A percentile compares a stretch with the other conserved stretches of the same genome.
Conservation (phyloP, 1,140 invertebrate species). For the Drosophila tristis region DNA sequence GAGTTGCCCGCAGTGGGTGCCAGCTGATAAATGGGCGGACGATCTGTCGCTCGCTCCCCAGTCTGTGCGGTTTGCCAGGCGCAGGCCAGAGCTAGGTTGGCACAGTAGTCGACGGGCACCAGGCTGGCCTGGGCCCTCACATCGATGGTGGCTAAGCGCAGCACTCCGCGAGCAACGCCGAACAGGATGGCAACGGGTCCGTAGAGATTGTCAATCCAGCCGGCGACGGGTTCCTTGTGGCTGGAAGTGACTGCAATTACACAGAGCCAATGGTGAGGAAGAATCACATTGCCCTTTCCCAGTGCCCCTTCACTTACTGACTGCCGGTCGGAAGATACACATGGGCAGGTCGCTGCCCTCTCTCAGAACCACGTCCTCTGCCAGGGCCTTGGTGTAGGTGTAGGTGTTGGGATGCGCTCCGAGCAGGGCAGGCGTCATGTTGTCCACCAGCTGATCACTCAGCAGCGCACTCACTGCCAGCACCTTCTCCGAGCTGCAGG, state of each 20-base stretch:
- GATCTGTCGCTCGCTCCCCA: constrained; percentile 8
- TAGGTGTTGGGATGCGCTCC: constrained; percentile 93
- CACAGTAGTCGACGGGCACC: constrained; percentile 92
- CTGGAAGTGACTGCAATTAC: constrained; percentile 89
- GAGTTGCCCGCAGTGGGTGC: constrained; percentile 87
- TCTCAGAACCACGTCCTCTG: constrained; percentile 89
- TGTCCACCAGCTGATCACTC: constrained; percentile 86
- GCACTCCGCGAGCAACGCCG: constrained; percentile 89
- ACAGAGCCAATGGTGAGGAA: neutral
- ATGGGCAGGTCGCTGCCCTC: constrained; percentile 88
- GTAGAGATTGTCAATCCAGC: constrained; percentile 96
- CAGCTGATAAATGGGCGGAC: constrained; percentile 88
- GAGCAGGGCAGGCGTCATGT: constrained; percentile 88
- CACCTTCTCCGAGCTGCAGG: constrained; percentile 88
- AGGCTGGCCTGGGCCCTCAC: constrained; percentile 87
- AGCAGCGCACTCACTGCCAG: constrained; percentile 84
- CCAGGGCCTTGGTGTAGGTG: constrained; percentile 91
- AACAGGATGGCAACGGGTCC: constrained; percentile 91
- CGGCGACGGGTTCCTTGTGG: constrained; percentile 88
- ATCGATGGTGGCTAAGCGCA: constrained; percentile 86
- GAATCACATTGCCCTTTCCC: too few species aligned
- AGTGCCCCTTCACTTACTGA: constrained; percentile 85
- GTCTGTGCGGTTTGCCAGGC: constrained; percentile 87
- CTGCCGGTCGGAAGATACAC: constrained; percentile 89
- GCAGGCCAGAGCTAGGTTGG: constrained; percentile 90